Conservation (phyloP, 2,888 invertebrate genomes). For the Tetragnatha montana region DNA sequence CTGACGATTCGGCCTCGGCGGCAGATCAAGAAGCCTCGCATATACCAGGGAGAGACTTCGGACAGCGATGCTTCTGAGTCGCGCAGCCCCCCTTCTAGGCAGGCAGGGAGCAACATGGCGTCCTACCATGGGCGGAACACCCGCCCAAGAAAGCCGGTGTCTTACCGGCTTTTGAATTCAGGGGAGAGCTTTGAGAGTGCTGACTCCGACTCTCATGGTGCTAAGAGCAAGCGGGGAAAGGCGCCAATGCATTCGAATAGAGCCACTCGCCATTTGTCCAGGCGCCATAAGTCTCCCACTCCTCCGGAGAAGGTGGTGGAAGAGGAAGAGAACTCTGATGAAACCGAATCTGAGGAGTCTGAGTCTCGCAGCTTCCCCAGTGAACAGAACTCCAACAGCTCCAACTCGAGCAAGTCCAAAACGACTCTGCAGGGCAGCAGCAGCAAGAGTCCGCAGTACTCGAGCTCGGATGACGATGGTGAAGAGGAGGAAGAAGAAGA, state of each 20-base stretch:
- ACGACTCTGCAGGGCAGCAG: neutral
- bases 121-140: neutral
- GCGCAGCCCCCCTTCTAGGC: neutral
- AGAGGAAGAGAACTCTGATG: slow-evolving; percentile 9
- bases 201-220: neutral
- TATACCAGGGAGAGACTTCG: slow-evolving; percentile 22
- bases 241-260: neutral
- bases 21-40: neutral
- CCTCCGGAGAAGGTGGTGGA: neutral
- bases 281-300: neutral
- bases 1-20: slow-evolving; percentile 7
- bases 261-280: neutral
- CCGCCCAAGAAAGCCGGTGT: slow-evolving; percentile 2
- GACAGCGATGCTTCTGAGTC: slow-evolving; percentile 23
- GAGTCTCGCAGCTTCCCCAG: slow-evolving; percentile 27
- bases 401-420: slow-evolving; percentile 44
- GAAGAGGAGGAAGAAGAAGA: slow-evolving; percentile 73
- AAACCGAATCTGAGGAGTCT: slow-evolving; percentile 19
- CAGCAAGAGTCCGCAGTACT: slow-evolving; percentile 34
- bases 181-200: slow-evolving; percentile 32
- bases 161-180: slow-evolving; percentile 18
- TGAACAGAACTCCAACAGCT: slow-evolving; percentile 32
- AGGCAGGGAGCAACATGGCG: neutral
- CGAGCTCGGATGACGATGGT: slow-evolving; percentile 33
- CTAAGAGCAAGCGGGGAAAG: neutral